Conservation (phyloP, 2,113 vertebrate species). For the Varanus salvator region DNA sequence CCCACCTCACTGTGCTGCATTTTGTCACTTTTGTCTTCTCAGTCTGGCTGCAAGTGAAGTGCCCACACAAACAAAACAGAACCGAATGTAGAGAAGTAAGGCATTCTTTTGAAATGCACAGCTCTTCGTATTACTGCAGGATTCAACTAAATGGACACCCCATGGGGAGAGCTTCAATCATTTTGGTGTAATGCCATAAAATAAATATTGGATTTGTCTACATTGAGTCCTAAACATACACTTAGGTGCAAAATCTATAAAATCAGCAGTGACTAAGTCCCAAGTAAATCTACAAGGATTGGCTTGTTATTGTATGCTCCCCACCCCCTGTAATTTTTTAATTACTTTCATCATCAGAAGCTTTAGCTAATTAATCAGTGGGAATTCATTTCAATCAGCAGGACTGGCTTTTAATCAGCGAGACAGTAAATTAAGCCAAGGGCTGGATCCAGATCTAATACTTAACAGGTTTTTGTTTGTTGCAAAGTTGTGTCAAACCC, state of each 20-base stretch:
- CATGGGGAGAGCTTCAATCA: not conserved
- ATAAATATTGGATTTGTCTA: not conserved
- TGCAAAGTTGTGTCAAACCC: too few species aligned
- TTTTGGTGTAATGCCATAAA: not conserved
- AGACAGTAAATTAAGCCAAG: not conserved
- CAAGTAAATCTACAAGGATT: not conserved
- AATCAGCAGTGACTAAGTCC: not conserved
- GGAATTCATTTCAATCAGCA: not conserved
- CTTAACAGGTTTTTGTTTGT: too few species aligned
- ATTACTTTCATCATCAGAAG: not conserved
- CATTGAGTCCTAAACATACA: not conserved
- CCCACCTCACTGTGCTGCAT: not conserved
- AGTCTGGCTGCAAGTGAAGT: not conserved
- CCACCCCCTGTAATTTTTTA: not conserved
- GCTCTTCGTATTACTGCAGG: not conserved
- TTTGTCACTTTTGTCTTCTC: not conserved
- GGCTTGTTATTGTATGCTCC: not conserved
- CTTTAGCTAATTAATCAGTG: not conserved
- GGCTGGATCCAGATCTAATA: too few species aligned
- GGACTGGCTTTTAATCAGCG: not conserved
- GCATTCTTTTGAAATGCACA: not conserved
- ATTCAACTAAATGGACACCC: not conserved
- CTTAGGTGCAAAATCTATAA: not conserved
- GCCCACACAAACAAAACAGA: too few species aligned
- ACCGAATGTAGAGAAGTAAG: too few species aligned